Percentiles rank a stretch among this genome's conserved stretches.
Conservation (phyloP, 2,797 vertebrate genomes). For the Enteromius thamalakanensis region DNA sequence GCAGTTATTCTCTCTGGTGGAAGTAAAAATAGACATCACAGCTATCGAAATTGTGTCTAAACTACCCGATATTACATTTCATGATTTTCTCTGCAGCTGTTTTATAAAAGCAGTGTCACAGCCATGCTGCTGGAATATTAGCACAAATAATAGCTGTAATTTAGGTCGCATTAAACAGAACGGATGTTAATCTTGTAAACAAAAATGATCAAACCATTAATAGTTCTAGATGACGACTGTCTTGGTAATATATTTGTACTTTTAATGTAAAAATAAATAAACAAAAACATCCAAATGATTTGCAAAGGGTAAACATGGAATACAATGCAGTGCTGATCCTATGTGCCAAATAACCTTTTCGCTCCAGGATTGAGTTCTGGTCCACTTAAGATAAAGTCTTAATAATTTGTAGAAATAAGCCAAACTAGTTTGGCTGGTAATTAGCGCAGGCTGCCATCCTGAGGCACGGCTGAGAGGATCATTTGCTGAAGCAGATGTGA, state of each 20-base stretch:
- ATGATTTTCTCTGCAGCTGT: neutral
- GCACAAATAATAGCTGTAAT: neutral
- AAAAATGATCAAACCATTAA: neutral
- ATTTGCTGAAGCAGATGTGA: constrained; percentile 85
- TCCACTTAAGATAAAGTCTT: constrained; percentile 85
- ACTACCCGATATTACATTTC: neutral
- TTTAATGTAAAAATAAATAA: too few relatives aligned
- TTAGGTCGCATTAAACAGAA: neutral
- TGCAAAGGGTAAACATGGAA: constrained; percentile 29
- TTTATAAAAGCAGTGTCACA: neutral
- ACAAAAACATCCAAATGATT: neutral
- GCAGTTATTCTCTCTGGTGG: neutral
- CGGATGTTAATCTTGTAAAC: neutral
- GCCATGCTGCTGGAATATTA: neutral
- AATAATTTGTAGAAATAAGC: constrained; percentile 92
- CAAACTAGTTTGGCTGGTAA: constrained; percentile 91
- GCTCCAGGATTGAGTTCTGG: constrained; percentile 78
- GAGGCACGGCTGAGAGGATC: constrained; percentile 77
- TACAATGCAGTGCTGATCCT: constrained; percentile 65
- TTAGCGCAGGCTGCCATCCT: constrained; percentile 83
- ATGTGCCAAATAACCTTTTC: constrained; percentile 70
- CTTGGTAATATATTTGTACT: too few relatives aligned
- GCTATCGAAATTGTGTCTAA: neutral
- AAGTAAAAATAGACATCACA: neutral
- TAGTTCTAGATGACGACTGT: neutral